Evolutionary conservation across 2,113 vertebrate species (phyloP), one percentile per base, ranked within the genome.

Genomic region (Phocoena sinus): DNA sequence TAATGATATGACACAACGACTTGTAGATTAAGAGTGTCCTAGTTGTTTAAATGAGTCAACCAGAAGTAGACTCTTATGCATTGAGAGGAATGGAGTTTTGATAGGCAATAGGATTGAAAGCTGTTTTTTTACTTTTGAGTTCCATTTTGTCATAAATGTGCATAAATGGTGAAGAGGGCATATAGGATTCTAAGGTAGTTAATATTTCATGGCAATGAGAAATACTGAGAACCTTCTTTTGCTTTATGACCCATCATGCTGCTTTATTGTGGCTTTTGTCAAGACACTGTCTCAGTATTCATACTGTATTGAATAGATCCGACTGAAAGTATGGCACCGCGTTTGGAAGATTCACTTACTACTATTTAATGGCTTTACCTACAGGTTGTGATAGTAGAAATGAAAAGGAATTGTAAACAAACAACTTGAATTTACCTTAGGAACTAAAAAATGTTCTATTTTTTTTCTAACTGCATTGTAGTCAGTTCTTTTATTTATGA

Each of bases 381-480:
- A 44, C 9, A 21, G 8, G 58, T 56, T 38, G 21, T 7, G 10
- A 60, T 85, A 70, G 41, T 63, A 80, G 93, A 94, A 90, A 94
- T 89, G 4, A 70, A 65, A 96, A 76, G 44, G 74, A 91, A 93
- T 67, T 86, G 21, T 18, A 47, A 56, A 18, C 36, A 81, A 85
- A 91, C 33, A 87, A 50, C 73, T 17, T 50, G 50, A 89, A 62
- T 76, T 86, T 89, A 97, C 65, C 86, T 70, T 93, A 96, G 95
- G 89, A 91, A 96, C 83, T 95, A 86, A 83, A 73, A 50, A 86
- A 84, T 2, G 93, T 95, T 97, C 89, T 94, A 90, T 88, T 92
- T 88, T 92, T 56, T 56, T 11, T n/a, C 17, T 76, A 88, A 97
- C 89, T 53, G 73, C 62, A 80, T 84, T 98, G 91, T 94, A 98